Percentiles rank a stretch among this genome's conserved stretches.
Evolutionary conservation across 2,888 invertebrate genomes (phyloP).

Genomic region (Crepidodera aurea): DNA sequence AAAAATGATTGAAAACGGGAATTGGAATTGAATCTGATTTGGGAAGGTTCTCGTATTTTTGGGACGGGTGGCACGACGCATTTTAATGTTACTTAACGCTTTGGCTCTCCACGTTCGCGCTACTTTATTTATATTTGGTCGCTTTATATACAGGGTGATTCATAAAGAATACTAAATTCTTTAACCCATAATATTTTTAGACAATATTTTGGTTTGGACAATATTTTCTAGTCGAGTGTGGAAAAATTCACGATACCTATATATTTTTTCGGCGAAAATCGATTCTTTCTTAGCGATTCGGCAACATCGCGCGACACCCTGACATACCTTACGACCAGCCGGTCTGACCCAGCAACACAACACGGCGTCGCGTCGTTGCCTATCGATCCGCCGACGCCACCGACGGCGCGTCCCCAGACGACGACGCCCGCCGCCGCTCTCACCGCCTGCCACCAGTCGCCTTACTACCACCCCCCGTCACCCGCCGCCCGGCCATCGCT

Average conservation of each 20-base stretch:
- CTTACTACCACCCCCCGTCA: not conserved
- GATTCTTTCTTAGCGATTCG: slow-evolving; percentile 3
- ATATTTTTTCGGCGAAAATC: slow-evolving; percentile 20
- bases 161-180: no score
- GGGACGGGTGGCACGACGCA: no score
- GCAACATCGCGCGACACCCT: slow-evolving; percentile 39
- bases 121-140: no score
- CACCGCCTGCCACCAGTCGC: not conserved
- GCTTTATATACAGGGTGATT: no score
- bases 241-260: not conserved
- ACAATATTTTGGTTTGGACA: no score
- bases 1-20: no score
- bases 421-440: slow-evolving; percentile 40
- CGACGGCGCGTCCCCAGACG: slow-evolving; percentile 39
- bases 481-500: not conserved
- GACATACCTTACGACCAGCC: slow-evolving; percentile 43
- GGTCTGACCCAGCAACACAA: slow-evolving; percentile 43
- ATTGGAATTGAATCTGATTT: no score
- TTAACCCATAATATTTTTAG: no score
- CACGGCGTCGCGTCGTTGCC: slow-evolving; percentile 41
- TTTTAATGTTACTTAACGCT: no score
- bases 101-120: no score
- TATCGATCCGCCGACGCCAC: slow-evolving; percentile 45
- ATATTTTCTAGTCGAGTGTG: no score
- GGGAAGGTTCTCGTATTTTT: no score